These are phyloP conservation scores for Lerista edwardsae DNA, from an alignment of 2,797 vertebrate species.

Conservation along the genomic window DNA sequence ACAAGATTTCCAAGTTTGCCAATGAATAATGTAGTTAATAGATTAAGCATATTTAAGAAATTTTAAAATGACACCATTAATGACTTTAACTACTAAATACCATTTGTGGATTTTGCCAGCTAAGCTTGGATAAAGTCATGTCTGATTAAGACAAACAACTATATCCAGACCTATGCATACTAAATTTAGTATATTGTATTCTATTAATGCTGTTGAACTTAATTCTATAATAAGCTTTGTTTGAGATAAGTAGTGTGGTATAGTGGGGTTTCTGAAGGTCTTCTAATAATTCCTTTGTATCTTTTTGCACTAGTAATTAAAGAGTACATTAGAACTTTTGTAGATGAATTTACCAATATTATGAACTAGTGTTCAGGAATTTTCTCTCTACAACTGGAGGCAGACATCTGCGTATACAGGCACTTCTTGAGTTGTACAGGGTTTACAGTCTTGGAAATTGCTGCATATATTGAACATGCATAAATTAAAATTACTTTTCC, in stretches of 20 bases:
- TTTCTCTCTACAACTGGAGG: too few species aligned
- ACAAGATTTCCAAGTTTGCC: background rate
- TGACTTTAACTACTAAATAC: conserved; percentile 56
- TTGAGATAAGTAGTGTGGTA: conserved; percentile 28
- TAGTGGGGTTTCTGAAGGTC: conserved; percentile 57
- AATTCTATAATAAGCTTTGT: conserved; percentile 64
- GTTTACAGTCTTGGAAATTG: too few species aligned
- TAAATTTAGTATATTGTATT: conserved; percentile 59
- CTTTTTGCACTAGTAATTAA: background rate
- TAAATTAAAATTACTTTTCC: too few species aligned
- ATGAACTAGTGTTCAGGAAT: background rate
- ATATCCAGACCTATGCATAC: conserved; percentile 51
- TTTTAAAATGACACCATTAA: conserved; percentile 40
- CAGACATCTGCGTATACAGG: background rate
- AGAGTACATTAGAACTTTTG: background rate
- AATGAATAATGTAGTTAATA: background rate
- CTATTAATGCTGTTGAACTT: conserved; percentile 56
- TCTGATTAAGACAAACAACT: conserved; percentile 64
- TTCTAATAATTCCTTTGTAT: conserved; percentile 4
- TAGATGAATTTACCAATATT: background rate
- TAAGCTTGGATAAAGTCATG: conserved; percentile 69
- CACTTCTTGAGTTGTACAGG: too few species aligned
- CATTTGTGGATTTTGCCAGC: conserved; percentile 58
- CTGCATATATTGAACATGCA: too few species aligned
- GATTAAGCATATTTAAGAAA: background rate